Percentiles rank a stretch among this genome's conserved stretches.
Evolutionary conservation across 2,888 invertebrate species (phyloP).

Genomic region (Drosophila acutilabella): DNA sequence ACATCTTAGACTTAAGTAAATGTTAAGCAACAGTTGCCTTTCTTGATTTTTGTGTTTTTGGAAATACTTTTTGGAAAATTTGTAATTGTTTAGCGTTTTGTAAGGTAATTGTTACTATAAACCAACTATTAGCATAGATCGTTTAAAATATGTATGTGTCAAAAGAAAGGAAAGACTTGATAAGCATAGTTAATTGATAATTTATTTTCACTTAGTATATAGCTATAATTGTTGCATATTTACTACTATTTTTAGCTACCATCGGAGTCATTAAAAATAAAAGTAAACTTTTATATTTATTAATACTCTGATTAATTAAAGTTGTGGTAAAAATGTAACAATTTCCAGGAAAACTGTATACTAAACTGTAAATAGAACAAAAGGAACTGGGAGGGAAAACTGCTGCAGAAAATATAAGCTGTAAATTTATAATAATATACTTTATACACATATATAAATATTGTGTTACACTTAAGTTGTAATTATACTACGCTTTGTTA

Average conservation of each 20-base stretch:
- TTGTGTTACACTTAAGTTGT: slow-evolving; percentile 31
- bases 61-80: slow-evolving; percentile 2
- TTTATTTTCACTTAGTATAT: slow-evolving; percentile 14
- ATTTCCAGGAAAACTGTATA: neutral
- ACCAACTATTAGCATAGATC: slow-evolving; percentile 36
- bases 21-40: slow-evolving; percentile 35
- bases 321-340: neutral
- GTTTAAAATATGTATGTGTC: slow-evolving; percentile 45
- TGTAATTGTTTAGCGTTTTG: slow-evolving; percentile 15
- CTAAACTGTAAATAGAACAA: slow-evolving; percentile 42
- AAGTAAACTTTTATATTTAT: no score
- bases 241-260: neutral
- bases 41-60: slow-evolving; percentile 15
- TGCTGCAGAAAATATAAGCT: slow-evolving; percentile 33
- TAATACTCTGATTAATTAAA: neutral
- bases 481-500: slow-evolving; percentile 30
- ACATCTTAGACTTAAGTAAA: slow-evolving; percentile 19
- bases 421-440: slow-evolving; percentile 26
- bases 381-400: slow-evolving; percentile 21
- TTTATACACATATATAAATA: slow-evolving; percentile 2
- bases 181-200: slow-evolving; percentile 50
- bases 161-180: slow-evolving; percentile 63
- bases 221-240: slow-evolving; percentile 1
- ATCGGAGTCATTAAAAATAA: no score
- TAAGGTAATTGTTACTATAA: slow-evolving; percentile 29